Evolutionary conservation across 2,113 vertebrate species (phyloP).

Genomic region (Macroglossus sobrinus): DNA sequence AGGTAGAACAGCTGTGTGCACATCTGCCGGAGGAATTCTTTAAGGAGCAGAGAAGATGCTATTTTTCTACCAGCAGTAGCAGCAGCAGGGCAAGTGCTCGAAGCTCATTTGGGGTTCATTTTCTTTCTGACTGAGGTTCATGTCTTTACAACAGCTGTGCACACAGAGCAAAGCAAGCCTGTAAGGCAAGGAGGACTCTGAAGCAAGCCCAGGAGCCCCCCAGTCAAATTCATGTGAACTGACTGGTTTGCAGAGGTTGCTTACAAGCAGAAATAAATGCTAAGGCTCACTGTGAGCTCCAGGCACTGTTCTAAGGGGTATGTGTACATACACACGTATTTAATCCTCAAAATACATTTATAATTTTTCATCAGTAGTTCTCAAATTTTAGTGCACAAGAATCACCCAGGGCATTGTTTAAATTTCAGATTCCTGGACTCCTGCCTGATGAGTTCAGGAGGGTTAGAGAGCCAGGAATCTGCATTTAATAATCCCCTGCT

Average conservation of each 20-base stretch:
- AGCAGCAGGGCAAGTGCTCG: slow-evolving; percentile 48
- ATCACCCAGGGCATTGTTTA: background rate
- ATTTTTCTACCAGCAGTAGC: slow-evolving; percentile 52
- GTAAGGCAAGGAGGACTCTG: background rate
- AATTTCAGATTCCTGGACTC: background rate
- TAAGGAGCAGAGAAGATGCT: slow-evolving; percentile 36
- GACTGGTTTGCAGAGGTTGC: background rate
- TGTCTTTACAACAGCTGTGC: slow-evolving; percentile 52
- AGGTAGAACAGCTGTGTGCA: slow-evolving; percentile 42
- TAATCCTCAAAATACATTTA: background rate
- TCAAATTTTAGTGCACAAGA: background rate
- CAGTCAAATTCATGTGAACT: background rate
- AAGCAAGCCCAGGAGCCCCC: background rate
- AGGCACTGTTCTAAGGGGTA: background rate
- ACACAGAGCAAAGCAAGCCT: slow-evolving; percentile 13
- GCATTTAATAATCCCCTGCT: background rate
- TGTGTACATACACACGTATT: background rate
- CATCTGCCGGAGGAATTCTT: slow-evolving; percentile 57
- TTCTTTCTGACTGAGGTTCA: slow-evolving; percentile 21
- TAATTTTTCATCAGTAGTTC: background rate
- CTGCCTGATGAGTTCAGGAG: background rate
- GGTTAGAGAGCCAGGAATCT: background rate
- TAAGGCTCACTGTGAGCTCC: background rate
- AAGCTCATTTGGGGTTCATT: slow-evolving; percentile 45
- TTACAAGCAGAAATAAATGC: background rate